Conservation (phyloP, 2,888 invertebrate genomes). For the Bibio marci region DNA sequence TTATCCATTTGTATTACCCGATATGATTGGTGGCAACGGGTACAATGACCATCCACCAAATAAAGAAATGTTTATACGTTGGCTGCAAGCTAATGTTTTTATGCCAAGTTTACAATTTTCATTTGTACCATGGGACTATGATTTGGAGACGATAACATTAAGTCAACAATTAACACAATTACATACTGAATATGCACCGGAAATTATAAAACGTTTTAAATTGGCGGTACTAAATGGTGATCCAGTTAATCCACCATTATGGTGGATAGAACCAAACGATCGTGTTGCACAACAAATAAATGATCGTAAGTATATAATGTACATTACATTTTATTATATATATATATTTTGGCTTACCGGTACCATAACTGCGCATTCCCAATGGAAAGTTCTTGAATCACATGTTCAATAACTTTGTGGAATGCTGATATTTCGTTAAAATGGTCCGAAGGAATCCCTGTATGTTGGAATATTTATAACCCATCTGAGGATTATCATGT, state of each 20-base stretch:
- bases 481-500: too few relatives aligned
- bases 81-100: conserved; percentile 57
- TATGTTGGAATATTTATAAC: too few relatives aligned
- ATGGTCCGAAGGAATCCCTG: too few relatives aligned
- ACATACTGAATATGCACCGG: conserved; percentile 41
- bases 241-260: conserved; percentile 65
- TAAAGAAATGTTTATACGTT: conserved; percentile 49
- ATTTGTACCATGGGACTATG: conserved; percentile 57
- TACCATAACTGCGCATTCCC: too few relatives aligned
- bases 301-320: conserved; percentile 38
- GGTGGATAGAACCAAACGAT: conserved; percentile 67
- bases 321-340: conserved; percentile 2
- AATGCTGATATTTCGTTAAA: too few relatives aligned
- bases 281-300: conserved; percentile 36
- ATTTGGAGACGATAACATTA: conserved; percentile 40
- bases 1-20: conserved; percentile 53
- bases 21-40: conserved; percentile 55
- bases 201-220: conserved; percentile 44
- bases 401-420: too few relatives aligned
- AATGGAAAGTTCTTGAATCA: too few relatives aligned
- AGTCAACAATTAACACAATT: conserved; percentile 44
- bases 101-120: conserved; percentile 67
- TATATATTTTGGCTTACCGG: conserved; percentile 1
- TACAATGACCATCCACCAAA: conserved; percentile 33
- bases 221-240: conserved; percentile 37